phyloP scores from a whole-genome alignment of 2,113 vertebrate species.

The Eudorcas thomsonii region DNA sequence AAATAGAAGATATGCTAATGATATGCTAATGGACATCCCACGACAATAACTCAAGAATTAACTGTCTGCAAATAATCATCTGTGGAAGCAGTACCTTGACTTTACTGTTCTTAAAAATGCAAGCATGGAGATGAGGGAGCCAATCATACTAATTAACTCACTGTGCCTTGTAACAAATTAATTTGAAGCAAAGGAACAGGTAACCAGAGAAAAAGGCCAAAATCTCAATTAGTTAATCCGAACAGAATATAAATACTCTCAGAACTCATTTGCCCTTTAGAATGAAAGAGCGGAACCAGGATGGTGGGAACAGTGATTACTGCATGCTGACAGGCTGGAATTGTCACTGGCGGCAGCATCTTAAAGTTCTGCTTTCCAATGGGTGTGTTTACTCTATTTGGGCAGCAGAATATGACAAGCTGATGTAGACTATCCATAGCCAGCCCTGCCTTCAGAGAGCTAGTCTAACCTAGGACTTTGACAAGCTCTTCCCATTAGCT shows the following conservation, averaged over 20 bases:
- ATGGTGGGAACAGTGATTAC: background rate
- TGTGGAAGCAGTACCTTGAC: slow-evolving; percentile 56
- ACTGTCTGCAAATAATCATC: slow-evolving; percentile 40
- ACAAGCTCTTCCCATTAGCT: background rate
- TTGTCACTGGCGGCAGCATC: background rate
- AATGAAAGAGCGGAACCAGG: background rate
- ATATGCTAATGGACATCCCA: slow-evolving; percentile 39
- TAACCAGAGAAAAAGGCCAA: slow-evolving; percentile 63
- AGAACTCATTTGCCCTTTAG: slow-evolving; percentile 53
- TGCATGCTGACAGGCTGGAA: background rate
- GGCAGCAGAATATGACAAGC: background rate
- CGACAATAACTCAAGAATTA: slow-evolving; percentile 57
- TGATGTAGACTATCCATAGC: background rate
- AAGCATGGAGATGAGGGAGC: slow-evolving; percentile 33
- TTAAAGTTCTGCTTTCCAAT: background rate
- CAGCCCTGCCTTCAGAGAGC: background rate
- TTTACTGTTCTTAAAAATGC: slow-evolving; percentile 49
- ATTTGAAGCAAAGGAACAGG: slow-evolving; percentile 58
- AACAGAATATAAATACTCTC: slow-evolving; percentile 62
- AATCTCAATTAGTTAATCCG: slow-evolving; percentile 61
- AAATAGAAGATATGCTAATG: slow-evolving; percentile 22
- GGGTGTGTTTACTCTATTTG: background rate
- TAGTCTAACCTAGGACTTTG: background rate
- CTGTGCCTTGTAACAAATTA: slow-evolving; percentile 58
- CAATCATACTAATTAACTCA: slow-evolving; percentile 65